phyloP scores from a whole-genome alignment of 1,140 invertebrate species.

The Atta cephalotes region DNA sequence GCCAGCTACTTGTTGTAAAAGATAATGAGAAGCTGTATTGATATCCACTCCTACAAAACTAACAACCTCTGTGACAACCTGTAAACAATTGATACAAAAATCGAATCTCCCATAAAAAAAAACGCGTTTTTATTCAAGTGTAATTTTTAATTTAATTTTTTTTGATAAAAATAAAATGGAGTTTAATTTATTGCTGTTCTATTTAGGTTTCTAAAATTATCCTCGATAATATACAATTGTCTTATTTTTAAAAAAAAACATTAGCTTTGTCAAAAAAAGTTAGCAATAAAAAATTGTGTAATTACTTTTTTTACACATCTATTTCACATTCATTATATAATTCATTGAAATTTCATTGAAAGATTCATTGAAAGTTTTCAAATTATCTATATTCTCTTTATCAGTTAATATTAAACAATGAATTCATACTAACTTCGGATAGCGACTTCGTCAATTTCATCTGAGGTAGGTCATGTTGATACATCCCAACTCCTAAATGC shows the following conservation, averaged over 20 bases:
- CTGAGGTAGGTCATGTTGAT: conserved; percentile 95
- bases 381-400: neutral
- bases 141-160: neutral
- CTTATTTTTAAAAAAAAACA: no score
- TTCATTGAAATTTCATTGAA: neutral
- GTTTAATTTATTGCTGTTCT: neutral
- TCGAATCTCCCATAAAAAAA: neutral
- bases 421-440: conserved; percentile 87
- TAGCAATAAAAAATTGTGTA: neutral
- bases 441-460: conserved; percentile 91
- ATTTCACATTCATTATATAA: neutral
- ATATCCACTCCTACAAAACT: conserved; percentile 97
- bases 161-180: neutral
- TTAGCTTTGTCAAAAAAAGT: neutral
- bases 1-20: conserved; percentile 94
- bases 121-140: neutral
- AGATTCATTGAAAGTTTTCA: neutral
- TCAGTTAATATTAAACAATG: neutral
- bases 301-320: neutral
- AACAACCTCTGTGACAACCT: conserved; percentile 80
- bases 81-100: conserved; percentile 17
- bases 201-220: neutral
- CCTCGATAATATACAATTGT: no score
- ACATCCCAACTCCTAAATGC: conserved; percentile 96
- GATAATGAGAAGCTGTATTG: conserved; percentile 93